Conservation (phyloP, 2,888 invertebrate genomes). For the Eupithecia subumbrata region DNA sequence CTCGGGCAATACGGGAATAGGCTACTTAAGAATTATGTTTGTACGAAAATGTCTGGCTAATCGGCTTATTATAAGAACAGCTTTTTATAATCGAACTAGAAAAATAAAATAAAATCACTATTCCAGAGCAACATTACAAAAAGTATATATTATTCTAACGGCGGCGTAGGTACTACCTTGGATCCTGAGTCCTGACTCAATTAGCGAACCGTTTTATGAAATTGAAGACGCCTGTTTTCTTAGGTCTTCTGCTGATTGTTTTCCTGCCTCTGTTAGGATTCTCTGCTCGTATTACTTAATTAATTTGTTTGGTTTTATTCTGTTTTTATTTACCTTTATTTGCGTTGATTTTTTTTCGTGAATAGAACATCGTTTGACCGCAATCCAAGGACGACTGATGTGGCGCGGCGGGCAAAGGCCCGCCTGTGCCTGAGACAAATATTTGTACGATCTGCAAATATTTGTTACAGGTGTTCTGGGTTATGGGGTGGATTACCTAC, state of each 20-base stretch:
- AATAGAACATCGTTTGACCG: not conserved
- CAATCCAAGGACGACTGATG: no score
- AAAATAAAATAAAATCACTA: no score
- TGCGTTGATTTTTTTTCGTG: not conserved
- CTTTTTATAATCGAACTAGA: no score
- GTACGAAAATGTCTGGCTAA: no score
- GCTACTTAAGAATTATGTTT: no score
- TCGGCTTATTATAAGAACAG: no score
- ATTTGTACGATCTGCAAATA: no score
- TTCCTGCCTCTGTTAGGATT: slow-evolving; percentile 18
- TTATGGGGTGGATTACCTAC: no score
- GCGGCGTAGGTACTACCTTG: not conserved
- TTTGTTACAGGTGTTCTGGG: no score
- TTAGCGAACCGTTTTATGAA: slow-evolving; percentile 20
- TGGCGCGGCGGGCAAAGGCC: no score
- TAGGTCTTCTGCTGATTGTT: slow-evolving; percentile 25
- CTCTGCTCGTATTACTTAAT: slow-evolving; percentile 12
- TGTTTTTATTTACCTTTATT: not conserved
- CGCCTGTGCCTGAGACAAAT: no score
- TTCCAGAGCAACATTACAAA: not conserved
- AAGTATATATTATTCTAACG: not conserved
- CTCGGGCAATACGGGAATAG: no score
- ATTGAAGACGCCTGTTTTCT: slow-evolving; percentile 24
- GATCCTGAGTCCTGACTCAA: not conserved
- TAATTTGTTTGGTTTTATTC: slow-evolving; percentile 11